Percentiles rank a stretch among this genome's conserved stretches.
These are phyloP conservation scores for Plebejus argus DNA, from an alignment of 2,888 invertebrate genomes.

Conservation along the genomic window DNA sequence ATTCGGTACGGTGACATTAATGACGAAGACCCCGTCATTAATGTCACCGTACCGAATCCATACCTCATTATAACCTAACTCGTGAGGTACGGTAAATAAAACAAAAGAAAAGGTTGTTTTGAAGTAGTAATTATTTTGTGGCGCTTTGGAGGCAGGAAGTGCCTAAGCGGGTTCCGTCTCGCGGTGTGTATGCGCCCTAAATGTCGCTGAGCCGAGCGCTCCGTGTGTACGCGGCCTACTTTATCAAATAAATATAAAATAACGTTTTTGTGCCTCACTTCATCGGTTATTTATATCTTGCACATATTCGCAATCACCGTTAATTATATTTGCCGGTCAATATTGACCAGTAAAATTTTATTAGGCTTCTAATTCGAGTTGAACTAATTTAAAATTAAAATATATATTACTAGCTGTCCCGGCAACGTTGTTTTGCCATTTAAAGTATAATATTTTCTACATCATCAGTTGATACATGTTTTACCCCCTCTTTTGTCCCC, in stretches of 20 bases:
- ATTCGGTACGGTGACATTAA: too few relatives aligned
- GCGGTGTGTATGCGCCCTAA: not conserved
- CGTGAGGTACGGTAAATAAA: not conserved
- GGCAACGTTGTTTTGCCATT: too few relatives aligned
- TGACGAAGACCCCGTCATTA: not conserved
- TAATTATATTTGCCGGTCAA: not conserved
- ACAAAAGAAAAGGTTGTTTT: not conserved
- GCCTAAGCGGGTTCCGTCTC: not conserved
- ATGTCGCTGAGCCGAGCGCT: not conserved
- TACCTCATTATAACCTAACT: not conserved
- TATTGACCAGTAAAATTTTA: not conserved
- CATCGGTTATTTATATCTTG: not conserved
- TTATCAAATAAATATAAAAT: not conserved
- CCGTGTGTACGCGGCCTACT: not conserved
- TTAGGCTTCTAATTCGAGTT: not conserved
- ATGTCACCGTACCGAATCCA: not conserved
- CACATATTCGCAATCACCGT: not conserved
- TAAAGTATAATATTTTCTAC: too few relatives aligned
- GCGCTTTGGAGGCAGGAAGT: not conserved
- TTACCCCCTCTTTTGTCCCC: too few relatives aligned
- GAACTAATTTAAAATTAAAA: too few relatives aligned
- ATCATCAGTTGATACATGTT: too few relatives aligned
- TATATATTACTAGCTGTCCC: too few relatives aligned
- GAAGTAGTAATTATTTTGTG: slow-evolving; percentile 16
- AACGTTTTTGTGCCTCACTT: not conserved